phyloP scores from a whole-genome alignment of 2,113 vertebrate genomes.

The Crotalus viridis region DNA sequence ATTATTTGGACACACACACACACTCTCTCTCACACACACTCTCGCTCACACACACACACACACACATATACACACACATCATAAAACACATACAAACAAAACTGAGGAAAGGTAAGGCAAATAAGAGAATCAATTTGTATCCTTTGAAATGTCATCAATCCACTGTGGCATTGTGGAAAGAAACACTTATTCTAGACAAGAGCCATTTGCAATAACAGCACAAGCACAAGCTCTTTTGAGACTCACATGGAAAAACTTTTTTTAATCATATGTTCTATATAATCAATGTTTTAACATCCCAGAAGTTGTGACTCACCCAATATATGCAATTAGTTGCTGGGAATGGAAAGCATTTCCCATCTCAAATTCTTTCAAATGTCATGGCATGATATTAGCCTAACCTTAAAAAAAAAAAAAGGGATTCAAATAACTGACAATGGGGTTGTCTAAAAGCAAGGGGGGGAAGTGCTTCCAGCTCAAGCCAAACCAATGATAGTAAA shows the following conservation, averaged over 20 bases:
- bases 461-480: not conserved
- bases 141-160: not conserved
- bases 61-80: not conserved
- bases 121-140: not conserved
- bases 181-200: not conserved
- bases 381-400: not conserved
- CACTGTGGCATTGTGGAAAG: not conserved
- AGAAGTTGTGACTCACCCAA: not conserved
- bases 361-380: not conserved
- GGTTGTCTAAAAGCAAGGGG: not conserved
- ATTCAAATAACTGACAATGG: fast-evolving
- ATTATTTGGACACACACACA: not conserved
- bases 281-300: constrained; percentile 16
- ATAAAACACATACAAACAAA: not conserved
- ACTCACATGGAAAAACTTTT: not conserved
- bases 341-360: constrained; percentile 36
- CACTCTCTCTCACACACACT: not conserved
- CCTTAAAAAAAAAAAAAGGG: not conserved
- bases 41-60: not conserved
- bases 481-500: fast-evolving
- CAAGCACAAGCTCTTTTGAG: not conserved
- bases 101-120: not conserved
- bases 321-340: not conserved
- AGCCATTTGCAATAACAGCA: not conserved
- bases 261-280: constrained; percentile 6